These are phyloP conservation scores for Thera britannica DNA, from an alignment of 2,888 invertebrate genomes.

Conservation along the genomic window DNA sequence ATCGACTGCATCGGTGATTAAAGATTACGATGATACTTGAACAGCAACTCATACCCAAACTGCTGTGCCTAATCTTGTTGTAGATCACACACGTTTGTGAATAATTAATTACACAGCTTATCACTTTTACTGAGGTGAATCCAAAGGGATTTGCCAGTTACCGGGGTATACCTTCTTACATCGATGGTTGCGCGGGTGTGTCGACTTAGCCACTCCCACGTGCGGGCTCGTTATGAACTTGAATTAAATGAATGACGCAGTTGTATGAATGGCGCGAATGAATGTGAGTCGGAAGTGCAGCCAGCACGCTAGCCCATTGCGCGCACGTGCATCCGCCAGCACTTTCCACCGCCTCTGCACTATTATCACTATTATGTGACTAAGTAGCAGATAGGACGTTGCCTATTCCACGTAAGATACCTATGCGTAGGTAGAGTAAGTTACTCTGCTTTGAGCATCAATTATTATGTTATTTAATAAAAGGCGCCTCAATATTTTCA, in stretches of 20 bases:
- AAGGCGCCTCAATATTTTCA: background rate
- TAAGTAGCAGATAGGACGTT: slow-evolving; percentile 3
- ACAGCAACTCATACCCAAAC: background rate
- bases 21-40: slow-evolving; percentile 53
- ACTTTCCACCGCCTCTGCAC: slow-evolving; percentile 22
- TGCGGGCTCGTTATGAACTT: slow-evolving; percentile 73
- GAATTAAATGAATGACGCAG: slow-evolving; percentile 81
- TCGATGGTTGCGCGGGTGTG: slow-evolving; percentile 56
- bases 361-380: slow-evolving; percentile 6
- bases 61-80: background rate
- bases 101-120: background rate
- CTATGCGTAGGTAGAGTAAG: background rate
- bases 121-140: background rate
- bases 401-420: background rate
- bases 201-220: slow-evolving; percentile 66
- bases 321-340: slow-evolving; percentile 67
- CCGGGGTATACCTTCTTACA: slow-evolving; percentile 9
- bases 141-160: slow-evolving; percentile 3
- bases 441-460: background rate
- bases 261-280: slow-evolving; percentile 82
- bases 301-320: slow-evolving; percentile 73
- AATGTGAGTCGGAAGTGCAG: slow-evolving; percentile 81
- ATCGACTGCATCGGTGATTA: slow-evolving; percentile 62
- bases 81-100: background rate
- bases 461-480: background rate